Percentiles rank a stretch among this genome's conserved stretches.
phyloP scores from a whole-genome alignment of 2,113 vertebrate species.

The Campylorhamphus procurvoides region DNA sequence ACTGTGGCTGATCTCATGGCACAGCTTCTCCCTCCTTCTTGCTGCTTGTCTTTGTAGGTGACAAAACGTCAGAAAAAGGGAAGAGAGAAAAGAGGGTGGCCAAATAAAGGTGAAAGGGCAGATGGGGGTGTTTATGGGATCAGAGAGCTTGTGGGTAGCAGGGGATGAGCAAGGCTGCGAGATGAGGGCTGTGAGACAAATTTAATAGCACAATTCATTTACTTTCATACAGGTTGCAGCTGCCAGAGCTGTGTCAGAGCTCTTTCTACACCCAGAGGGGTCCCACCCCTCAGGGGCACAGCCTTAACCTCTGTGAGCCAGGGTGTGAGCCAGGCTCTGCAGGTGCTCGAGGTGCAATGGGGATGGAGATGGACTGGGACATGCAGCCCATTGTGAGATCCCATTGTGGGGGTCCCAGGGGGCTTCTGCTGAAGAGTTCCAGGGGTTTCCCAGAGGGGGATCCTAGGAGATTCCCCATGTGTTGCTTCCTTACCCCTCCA shows the following conservation, averaged over 20 bases:
- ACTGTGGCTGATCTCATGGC: not conserved
- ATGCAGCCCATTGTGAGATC: not conserved
- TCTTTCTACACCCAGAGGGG: not conserved
- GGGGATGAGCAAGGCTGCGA: not conserved
- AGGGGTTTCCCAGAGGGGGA: not conserved
- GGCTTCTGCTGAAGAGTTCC: not conserved
- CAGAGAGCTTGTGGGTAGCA: not conserved
- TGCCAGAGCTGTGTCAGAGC: fast-evolving
- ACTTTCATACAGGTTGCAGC: not conserved
- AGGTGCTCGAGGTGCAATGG: not conserved
- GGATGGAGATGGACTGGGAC: not conserved
- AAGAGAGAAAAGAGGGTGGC: not conserved
- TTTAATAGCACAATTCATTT: not conserved
- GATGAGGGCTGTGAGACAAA: not conserved
- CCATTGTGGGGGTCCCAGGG: not conserved
- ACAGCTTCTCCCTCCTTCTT: not conserved
- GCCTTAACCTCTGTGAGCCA: fast-evolving
- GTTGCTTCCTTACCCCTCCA: not conserved
- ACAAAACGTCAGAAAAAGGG: not conserved
- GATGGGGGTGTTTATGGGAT: not conserved
- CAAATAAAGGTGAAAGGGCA: not conserved
- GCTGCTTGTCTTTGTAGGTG: not conserved
- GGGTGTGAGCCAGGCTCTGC: fast-evolving
- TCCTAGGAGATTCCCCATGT: fast-evolving
- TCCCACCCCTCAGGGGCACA: not conserved